These are phyloP conservation scores for Drosophila pseudoananassae DNA, from an alignment of 1,140 invertebrate species.

Conservation along the genomic window DNA sequence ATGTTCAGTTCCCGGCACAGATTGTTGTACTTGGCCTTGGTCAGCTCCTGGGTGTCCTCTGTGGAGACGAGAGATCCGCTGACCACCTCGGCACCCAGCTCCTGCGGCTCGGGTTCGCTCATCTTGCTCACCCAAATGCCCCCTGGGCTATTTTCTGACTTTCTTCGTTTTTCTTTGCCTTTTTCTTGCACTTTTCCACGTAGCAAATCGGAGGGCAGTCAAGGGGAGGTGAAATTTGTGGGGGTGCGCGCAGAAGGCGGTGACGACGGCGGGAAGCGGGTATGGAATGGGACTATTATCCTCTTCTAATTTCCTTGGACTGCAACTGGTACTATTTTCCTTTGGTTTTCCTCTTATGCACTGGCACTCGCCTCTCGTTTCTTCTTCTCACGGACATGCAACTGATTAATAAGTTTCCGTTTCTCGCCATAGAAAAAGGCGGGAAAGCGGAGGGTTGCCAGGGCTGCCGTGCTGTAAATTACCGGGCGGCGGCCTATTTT, in stretches of 20 bases:
- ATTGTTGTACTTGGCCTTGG: conserved; percentile 60
- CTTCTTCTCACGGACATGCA: conserved; percentile 9
- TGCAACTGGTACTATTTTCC: conserved; percentile 8
- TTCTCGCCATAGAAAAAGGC: conserved; percentile 47
- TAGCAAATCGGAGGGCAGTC: not conserved
- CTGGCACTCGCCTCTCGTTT: conserved; percentile 9
- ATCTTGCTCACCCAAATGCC: conserved; percentile 25
- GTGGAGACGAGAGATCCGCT: conserved; percentile 40
- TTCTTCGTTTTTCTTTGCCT: conserved; percentile 4
- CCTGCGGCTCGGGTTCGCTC: conserved; percentile 60
- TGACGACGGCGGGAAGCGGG: not conserved
- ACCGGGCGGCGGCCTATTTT: not conserved
- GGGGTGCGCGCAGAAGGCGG: not conserved
- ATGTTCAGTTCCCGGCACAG: conserved; percentile 80
- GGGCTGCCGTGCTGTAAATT: not conserved
- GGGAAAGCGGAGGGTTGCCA: conserved; percentile 40
- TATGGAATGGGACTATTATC: not conserved
- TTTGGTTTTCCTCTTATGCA: conserved; percentile 8
- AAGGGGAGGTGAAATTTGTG: not conserved
- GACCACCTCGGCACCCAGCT: conserved; percentile 67
- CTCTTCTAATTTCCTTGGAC: not conserved
- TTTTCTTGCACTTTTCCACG: conserved; percentile 11
- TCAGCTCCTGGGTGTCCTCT: conserved; percentile 54
- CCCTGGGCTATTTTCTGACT: conserved; percentile 20
- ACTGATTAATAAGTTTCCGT: conserved; percentile 30